A percentile compares a stretch with the other conserved stretches of the same genome.
These are phyloP conservation scores for Osmerus mordax DNA, from an alignment of 2,113 vertebrate species.

Conservation along the genomic window DNA sequence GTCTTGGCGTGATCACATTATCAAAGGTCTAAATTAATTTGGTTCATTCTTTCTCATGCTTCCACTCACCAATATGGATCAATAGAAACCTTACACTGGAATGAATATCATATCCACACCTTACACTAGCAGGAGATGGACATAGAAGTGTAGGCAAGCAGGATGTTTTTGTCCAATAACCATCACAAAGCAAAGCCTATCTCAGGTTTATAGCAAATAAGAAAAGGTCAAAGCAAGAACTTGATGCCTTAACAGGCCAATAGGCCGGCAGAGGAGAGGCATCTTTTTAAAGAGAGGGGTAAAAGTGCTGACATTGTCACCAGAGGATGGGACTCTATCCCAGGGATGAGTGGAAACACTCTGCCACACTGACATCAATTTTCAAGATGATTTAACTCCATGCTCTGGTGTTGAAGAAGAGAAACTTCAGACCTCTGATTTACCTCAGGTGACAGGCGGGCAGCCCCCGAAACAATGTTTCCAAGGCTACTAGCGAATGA, in stretches of 20 bases:
- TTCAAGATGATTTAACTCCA: slow-evolving; percentile 81
- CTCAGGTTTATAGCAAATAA: neutral
- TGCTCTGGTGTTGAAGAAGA: slow-evolving; percentile 67
- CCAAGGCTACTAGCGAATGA: slow-evolving; percentile 81
- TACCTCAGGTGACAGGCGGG: slow-evolving; percentile 75
- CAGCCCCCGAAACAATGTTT: slow-evolving; percentile 79
- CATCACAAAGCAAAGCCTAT: neutral
- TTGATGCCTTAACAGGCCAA: slow-evolving; percentile 35
- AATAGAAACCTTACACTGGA: slow-evolving; percentile 27
- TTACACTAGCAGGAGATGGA: no score
- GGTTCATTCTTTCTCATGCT: slow-evolving; percentile 69
- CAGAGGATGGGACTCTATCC: slow-evolving; percentile 75
- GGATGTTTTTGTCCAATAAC: neutral
- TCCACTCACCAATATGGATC: slow-evolving; percentile 68
- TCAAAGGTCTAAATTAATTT: slow-evolving; percentile 74
- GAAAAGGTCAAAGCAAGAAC: slow-evolving; percentile 3
- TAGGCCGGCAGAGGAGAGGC: slow-evolving; percentile 40
- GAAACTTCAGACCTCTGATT: slow-evolving; percentile 78
- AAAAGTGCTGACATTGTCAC: slow-evolving; percentile 81
- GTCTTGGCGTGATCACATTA: slow-evolving; percentile 69
- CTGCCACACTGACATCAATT: slow-evolving; percentile 78
- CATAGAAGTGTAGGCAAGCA: neutral
- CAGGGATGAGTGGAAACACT: slow-evolving; percentile 77
- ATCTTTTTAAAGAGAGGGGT: slow-evolving; percentile 61
- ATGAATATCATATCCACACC: no score